phyloP scores from a whole-genome alignment of 2,888 invertebrate species.

The Lamproptera curius region DNA sequence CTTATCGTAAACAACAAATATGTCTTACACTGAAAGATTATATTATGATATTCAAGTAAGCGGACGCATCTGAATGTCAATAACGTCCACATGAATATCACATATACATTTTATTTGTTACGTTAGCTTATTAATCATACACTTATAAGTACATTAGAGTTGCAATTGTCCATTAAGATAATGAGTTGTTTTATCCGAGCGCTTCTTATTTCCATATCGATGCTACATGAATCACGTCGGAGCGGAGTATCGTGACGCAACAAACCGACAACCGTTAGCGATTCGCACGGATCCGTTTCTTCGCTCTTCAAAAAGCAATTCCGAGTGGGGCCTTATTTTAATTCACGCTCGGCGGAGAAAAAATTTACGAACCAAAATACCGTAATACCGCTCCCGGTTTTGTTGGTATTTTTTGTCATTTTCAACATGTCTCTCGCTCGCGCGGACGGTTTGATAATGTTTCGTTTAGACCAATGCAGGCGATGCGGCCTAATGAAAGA shows the following conservation, averaged over 20 bases:
- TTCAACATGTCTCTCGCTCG: no score
- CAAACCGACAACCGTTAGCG: conserved; percentile 57
- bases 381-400: conserved; percentile 1
- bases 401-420: background rate
- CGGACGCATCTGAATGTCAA: no score
- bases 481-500: no score
- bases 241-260: conserved; percentile 43
- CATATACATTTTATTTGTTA: no score
- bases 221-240: conserved; percentile 8
- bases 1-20: no score
- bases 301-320: conserved; percentile 28
- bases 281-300: conserved; percentile 45
- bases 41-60: no score
- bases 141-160: background rate
- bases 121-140: background rate
- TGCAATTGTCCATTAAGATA: background rate
- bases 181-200: conserved; percentile 7
- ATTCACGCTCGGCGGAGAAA: background rate
- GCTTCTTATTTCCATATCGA: conserved; percentile 11
- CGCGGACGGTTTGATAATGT: no score
- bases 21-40: no score
- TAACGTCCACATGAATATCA: no score
- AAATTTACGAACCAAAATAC: conserved; percentile 1
- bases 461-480: no score
- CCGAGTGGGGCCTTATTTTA: conserved; percentile 8